phyloP scores from a whole-genome alignment of 2,797 vertebrate species.

The Oceanodroma leucorhoa region DNA sequence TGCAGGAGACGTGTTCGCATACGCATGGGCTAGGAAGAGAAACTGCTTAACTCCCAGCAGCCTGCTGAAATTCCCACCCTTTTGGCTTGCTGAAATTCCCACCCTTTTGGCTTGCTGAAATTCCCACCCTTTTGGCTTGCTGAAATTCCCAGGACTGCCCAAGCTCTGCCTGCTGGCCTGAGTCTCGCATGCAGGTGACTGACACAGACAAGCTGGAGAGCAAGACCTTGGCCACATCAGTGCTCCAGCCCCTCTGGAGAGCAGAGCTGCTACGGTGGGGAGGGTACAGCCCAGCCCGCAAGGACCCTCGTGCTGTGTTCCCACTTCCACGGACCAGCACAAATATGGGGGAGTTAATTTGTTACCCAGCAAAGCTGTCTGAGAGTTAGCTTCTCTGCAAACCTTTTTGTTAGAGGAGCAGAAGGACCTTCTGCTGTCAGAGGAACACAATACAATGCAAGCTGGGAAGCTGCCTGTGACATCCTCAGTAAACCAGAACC shows the following conservation, averaged over 20 bases:
- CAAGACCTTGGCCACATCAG: not conserved
- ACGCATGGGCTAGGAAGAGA: not conserved
- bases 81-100: not conserved
- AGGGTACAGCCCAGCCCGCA: not conserved
- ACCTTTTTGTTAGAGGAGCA: not conserved
- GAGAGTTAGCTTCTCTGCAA: not conserved
- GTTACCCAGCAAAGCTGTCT: not conserved
- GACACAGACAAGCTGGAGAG: not conserved
- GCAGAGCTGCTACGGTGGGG: not conserved
- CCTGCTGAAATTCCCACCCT: not conserved
- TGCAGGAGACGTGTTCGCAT: not conserved
- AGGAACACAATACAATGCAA: not conserved
- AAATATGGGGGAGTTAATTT: not conserved
- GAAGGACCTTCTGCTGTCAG: not conserved
- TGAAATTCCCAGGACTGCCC: not conserved
- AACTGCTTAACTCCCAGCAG: not conserved
- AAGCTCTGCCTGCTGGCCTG: not conserved
- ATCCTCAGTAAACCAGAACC: not conserved
- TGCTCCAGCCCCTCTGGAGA: not conserved
- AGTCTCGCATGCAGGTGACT: not conserved
- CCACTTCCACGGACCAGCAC: not conserved
- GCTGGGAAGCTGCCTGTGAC: not conserved
- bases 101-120: not conserved
- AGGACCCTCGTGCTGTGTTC: not conserved
- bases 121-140: not conserved